Evolutionary conservation across 2,888 invertebrate species (phyloP).

Genomic region (Brassicogethes aeneus): DNA sequence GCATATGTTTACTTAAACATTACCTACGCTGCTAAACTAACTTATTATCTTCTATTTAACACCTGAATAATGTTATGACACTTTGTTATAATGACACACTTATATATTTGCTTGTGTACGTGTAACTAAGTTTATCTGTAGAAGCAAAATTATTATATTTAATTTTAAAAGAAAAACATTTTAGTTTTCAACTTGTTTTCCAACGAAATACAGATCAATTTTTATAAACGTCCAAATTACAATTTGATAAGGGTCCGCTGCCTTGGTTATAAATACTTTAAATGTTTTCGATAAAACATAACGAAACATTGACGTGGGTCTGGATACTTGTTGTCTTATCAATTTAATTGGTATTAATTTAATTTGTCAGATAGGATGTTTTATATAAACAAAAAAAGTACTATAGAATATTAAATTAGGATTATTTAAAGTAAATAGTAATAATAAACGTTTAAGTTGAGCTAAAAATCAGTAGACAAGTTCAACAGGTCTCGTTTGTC

Average conservation of each 20-base stretch:
- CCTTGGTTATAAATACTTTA: conserved; percentile 6
- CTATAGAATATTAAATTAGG: not conserved
- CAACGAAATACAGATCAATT: conserved; percentile 4
- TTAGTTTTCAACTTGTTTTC: too few species aligned
- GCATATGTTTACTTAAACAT: conserved; percentile 12
- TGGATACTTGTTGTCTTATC: not conserved
- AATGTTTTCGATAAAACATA: not conserved
- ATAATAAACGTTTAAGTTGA: too few species aligned
- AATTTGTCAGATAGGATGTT: not conserved
- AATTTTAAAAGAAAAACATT: too few species aligned
- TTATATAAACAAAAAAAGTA: not conserved
- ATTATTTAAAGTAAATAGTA: too few species aligned
- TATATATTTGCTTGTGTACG: not conserved
- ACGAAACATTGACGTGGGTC: not conserved
- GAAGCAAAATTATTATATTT: too few species aligned
- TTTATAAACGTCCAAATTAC: conserved; percentile 6
- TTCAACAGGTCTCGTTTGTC: too few species aligned
- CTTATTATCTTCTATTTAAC: conserved; percentile 4
- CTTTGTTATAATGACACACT: not conserved
- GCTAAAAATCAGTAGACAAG: too few species aligned
- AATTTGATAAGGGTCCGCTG: conserved; percentile 1
- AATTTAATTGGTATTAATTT: not conserved
- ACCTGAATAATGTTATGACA: conserved; percentile 2
- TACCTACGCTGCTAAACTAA: conserved; percentile 5
- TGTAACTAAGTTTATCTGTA: too few species aligned